Evolutionary conservation across 1,140 invertebrate genomes (phyloP).

Genomic region (Oncopodura yosiiana): DNA sequence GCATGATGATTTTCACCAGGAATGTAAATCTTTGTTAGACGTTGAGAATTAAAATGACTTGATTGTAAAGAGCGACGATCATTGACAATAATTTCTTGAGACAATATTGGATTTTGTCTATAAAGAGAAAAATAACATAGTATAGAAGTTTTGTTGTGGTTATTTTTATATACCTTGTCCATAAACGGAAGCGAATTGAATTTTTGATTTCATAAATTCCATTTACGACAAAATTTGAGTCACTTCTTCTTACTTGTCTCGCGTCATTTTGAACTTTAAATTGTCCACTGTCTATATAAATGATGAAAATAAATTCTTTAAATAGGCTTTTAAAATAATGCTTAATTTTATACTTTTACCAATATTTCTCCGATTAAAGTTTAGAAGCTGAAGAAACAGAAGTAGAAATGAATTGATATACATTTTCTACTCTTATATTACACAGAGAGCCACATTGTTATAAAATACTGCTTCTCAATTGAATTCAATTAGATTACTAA

Average conservation of each 20-base stretch:
- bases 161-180: conserved; percentile 12
- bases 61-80: conserved; percentile 2
- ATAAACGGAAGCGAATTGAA: conserved; percentile 14
- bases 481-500: too few relatives aligned
- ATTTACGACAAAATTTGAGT: conserved; percentile 1
- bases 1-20: conserved; percentile 15
- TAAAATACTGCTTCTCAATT: too few relatives aligned
- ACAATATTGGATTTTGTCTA: conserved; percentile 18
- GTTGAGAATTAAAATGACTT: conserved; percentile 1
- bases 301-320: too few relatives aligned
- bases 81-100: conserved; percentile 14
- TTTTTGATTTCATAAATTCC: conserved; percentile 23
- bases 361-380: too few relatives aligned
- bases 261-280: conserved; percentile 15
- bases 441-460: too few relatives aligned
- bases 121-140: neutral
- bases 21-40: conserved; percentile 20
- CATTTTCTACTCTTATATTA: too few relatives aligned
- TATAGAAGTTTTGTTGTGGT: neutral
- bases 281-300: conserved; percentile 14
- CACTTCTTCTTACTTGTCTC: conserved; percentile 9
- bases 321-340: too few relatives aligned
- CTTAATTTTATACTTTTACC: too few relatives aligned
- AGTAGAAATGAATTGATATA: too few relatives aligned
- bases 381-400: too few relatives aligned